Percentiles rank a stretch among this genome's conserved stretches.
These are phyloP conservation scores for Homarus gammarus DNA, from an alignment of 2,888 invertebrate species.

Conservation along the genomic window DNA sequence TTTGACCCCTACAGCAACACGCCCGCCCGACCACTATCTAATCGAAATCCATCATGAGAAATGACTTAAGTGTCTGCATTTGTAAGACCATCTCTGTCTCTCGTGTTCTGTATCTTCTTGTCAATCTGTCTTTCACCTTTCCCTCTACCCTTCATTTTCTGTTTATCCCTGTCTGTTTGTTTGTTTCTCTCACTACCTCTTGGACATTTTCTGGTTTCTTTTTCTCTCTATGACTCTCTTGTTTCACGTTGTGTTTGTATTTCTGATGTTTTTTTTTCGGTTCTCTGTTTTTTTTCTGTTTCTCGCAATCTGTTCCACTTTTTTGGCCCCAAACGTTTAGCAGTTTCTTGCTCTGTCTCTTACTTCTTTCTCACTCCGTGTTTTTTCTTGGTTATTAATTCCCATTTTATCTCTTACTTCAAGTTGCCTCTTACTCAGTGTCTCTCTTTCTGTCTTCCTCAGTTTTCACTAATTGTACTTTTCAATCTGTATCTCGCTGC, in stretches of 20 bases:
- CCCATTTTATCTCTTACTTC: no score
- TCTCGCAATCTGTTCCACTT: no score
- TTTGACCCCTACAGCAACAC: neutral
- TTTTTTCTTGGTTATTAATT: no score
- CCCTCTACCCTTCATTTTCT: neutral
- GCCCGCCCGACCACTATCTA: neutral
- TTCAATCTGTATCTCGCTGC: no score
- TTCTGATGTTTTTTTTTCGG: no score
- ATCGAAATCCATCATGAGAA: constrained; percentile 6
- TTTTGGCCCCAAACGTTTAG: no score
- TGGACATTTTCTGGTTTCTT: neutral
- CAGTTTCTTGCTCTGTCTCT: no score
- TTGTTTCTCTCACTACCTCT: neutral
- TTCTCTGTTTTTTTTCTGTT: no score
- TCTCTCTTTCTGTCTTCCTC: neutral
- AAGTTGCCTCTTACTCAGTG: neutral
- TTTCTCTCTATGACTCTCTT: constrained; percentile 7
- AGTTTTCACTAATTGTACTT: no score
- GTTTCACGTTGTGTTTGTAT: no score
- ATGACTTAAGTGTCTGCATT: constrained; percentile 8
- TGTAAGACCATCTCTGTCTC: neutral
- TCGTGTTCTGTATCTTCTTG: neutral
- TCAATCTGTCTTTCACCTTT: neutral
- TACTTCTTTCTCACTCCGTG: no score
- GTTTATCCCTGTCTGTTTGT: constrained; percentile 18